These are phyloP conservation scores for Condylura cristata DNA, from an alignment of 2,113 vertebrate species.

Conservation along the genomic window DNA sequence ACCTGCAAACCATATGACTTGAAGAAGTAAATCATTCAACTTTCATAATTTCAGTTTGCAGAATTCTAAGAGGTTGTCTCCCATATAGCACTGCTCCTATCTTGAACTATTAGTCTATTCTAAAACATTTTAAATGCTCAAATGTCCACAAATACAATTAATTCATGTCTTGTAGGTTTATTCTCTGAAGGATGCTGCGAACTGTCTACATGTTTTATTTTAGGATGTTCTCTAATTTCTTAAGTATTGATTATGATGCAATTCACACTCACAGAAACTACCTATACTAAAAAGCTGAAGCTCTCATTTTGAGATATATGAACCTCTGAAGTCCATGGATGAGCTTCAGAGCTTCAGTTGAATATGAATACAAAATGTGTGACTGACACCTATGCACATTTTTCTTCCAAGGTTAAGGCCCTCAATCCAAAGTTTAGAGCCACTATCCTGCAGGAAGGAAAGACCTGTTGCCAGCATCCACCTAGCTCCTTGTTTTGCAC, in stretches of 20 bases:
- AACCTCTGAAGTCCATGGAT: not conserved
- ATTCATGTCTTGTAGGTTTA: not conserved
- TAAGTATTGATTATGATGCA: not conserved
- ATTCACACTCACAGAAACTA: not conserved
- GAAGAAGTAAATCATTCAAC: conserved; percentile 6
- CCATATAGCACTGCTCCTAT: not conserved
- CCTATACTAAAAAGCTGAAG: not conserved
- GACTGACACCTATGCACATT: not conserved
- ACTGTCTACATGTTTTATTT: not conserved
- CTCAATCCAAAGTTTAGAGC: not conserved
- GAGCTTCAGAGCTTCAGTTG: not conserved
- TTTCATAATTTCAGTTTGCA: not conserved
- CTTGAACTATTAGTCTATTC: conserved; percentile 35
- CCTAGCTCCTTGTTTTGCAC: not conserved
- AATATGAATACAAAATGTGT: not conserved
- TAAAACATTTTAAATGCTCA: not conserved
- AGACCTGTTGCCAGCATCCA: not conserved
- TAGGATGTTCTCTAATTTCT: not conserved
- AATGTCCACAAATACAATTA: not conserved
- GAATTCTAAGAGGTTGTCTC: not conserved
- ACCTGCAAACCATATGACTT: not conserved
- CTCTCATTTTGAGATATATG: not conserved
- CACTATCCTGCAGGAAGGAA: not conserved
- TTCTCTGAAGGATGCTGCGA: not conserved
- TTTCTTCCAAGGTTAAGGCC: not conserved